phyloP scores from a whole-genome alignment of 2,888 invertebrate species.

The Tetanocera ferruginea region DNA sequence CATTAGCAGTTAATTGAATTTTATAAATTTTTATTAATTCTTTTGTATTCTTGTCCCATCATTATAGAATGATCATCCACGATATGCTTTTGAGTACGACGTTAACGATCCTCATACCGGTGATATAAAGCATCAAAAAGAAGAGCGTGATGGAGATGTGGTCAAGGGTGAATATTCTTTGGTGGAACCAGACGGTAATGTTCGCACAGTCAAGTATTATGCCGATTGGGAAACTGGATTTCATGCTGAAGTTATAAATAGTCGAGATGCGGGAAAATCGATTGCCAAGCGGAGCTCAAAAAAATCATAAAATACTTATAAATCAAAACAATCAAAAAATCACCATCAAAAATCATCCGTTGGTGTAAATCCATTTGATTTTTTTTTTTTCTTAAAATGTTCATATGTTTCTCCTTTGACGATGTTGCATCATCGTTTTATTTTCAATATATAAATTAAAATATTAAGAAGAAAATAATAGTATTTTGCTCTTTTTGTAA shows the following conservation, averaged over 20 bases:
- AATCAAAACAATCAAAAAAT: conserved; percentile 46
- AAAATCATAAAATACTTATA: conserved; percentile 57
- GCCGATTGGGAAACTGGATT: conserved; percentile 86
- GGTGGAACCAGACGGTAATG: conserved; percentile 82
- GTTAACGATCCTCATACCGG: conserved; percentile 83
- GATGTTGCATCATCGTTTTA: conserved; percentile 37
- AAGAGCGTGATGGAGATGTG: conserved; percentile 80
- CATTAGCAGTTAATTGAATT: too few relatives aligned
- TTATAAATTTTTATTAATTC: neutral
- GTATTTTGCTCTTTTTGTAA: conserved; percentile 25
- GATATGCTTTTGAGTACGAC: conserved; percentile 80
- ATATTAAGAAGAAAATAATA: conserved; percentile 39
- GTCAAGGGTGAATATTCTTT: conserved; percentile 79
- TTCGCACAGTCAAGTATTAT: conserved; percentile 81
- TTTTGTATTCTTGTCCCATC: neutral
- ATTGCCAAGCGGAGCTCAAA: conserved; percentile 63
- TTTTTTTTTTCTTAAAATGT: conserved; percentile 15
- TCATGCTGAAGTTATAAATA: conserved; percentile 80
- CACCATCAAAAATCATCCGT: neutral
- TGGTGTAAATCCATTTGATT: neutral
- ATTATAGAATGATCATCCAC: conserved; percentile 75
- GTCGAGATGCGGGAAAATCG: conserved; percentile 71
- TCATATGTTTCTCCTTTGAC: conserved; percentile 14
- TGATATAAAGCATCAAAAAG: conserved; percentile 81
- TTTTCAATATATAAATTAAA: conserved; percentile 27